Conservation (phyloP, 2,113 vertebrate genomes). For the Malurus alboscapulatus region DNA sequence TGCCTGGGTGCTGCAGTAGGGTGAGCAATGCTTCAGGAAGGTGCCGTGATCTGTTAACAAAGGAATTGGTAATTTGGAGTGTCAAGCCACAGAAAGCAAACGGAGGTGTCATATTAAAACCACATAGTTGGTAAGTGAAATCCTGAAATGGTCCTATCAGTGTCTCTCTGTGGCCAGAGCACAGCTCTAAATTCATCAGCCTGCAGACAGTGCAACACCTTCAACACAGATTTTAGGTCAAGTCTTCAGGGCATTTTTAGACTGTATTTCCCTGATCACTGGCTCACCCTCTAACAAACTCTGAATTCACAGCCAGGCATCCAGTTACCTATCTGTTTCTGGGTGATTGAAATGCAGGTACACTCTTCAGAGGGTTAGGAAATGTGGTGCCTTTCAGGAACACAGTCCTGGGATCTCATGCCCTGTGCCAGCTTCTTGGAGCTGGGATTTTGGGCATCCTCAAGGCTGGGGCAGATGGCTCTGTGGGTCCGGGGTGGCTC, state of each 20-base stretch:
- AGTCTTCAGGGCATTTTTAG: background rate
- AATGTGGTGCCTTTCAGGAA: background rate
- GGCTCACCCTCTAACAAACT: background rate
- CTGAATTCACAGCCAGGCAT: background rate
- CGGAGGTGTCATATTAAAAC: background rate
- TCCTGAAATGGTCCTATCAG: background rate
- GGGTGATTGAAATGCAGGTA: background rate
- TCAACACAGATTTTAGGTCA: background rate
- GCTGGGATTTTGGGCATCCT: background rate
- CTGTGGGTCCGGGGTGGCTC: background rate
- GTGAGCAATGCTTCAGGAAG: background rate
- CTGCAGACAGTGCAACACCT: background rate
- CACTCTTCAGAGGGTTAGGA: background rate
- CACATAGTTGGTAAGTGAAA: background rate
- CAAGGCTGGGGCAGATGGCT: background rate
- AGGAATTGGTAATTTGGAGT: background rate
- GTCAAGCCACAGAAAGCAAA: background rate
- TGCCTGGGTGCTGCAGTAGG: background rate
- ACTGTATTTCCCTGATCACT: background rate
- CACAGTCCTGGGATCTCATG: background rate
- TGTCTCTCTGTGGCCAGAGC: background rate
- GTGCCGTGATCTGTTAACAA: background rate
- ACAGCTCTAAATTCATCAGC: background rate
- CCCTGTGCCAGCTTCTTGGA: background rate
- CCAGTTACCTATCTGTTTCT: background rate